Base-by-base conservation (phyloP, 1,140 invertebrate genomes). In the Apis cerana region DNA sequence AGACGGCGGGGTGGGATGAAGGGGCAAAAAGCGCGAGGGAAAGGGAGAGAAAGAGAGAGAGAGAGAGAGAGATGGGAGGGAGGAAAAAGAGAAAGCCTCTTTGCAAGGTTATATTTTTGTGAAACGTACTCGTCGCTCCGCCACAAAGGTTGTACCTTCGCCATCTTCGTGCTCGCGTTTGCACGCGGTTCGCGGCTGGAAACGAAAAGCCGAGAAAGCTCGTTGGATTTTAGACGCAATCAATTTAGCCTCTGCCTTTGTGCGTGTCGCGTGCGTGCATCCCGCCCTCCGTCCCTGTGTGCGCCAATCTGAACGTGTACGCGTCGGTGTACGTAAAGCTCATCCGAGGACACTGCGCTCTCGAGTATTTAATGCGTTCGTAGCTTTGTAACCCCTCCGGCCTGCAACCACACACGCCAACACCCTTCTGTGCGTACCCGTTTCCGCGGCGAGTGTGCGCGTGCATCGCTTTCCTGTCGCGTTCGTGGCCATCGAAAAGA, bases 361-460 rank as follows among this genome's bases (percentile, higher is more conserved):
- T 90, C 85, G 75, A 90, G 89, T 89, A 89, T 90, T 90, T 90
- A 90, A 90, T 90, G 80, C 89, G 85, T 90, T 89, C 78, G 87
- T 85, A 83, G 89, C 83, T 90, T 87, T 90, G 85, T 90, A 84
- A 82, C 80, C 83, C 89, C 78, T 65, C 58, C 58, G 80, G 52
- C 50, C 59, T 43, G 52, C 0, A 27, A 17, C 33, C 33, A 76
- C 54, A 70, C 59, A 54, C 75, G 52, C 69, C 52, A 15, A 71
- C 59, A 27, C 61, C 75, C 84, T 64, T 62, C 69, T 61, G 21
- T 68, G 59, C 50, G 48, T 65, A 72, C 12, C 33, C 74, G 33
- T 33, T 52, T 9, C n/a, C 50, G 23, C 23, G 67, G 56, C 71
- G 23, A 59, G 61, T 67, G 78, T 71, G 86, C 76, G 71, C 54